Base-by-base conservation (phyloP, 2,113 vertebrate genomes). In the Salvator merianae region DNA sequence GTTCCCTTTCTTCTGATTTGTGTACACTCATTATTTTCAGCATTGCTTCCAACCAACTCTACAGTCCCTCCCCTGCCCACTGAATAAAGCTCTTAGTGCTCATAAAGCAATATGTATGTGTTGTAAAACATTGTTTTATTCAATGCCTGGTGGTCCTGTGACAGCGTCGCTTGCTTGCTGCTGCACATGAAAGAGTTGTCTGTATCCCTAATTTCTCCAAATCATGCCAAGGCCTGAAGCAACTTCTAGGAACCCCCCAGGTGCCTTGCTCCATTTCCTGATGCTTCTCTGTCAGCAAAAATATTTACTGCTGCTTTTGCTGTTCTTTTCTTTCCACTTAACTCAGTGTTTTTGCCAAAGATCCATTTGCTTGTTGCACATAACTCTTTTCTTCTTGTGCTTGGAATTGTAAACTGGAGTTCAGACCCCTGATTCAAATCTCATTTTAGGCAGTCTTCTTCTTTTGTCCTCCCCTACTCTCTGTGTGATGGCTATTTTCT, bases 281-380 rank as follows among this genome's bases (percentile, higher is more conserved):
- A 73, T 68, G 66, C 80, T 89, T 76, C 22, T 43, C 68, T 86
- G 79, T 79, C 88, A 88, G 90, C 38, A 81, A 82, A 91, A 89
- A 32, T 7, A 40, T 36, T 68, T n/a, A 70, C 18, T 0, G 1
- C 9, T 72, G 24, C 30, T 88, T 85, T 77, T 80, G 78, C 59
- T 89, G 80, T n/a, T 84, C 12, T 53, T 83, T 77, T 83, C 43
- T 50, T n/a, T 84, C 77, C 36, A 2, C 8, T 78, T 1, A 0
- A 24, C 40, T 90, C 22, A 76, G 66, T 84, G 83, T 86, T 85
- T 43, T 83, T 76, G 86, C n/a, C 73, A 36, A 4, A 0, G 30
- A 13, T 28, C 0, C 8, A 7, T 72, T 82, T 82, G 20, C 69
- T 76, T 81, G 50, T 68, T 5, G 0, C 62, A 59, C n/a, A 30